Base-by-base conservation (phyloP, 2,888 invertebrate genomes). In the Nemotelus nigrinus region DNA sequence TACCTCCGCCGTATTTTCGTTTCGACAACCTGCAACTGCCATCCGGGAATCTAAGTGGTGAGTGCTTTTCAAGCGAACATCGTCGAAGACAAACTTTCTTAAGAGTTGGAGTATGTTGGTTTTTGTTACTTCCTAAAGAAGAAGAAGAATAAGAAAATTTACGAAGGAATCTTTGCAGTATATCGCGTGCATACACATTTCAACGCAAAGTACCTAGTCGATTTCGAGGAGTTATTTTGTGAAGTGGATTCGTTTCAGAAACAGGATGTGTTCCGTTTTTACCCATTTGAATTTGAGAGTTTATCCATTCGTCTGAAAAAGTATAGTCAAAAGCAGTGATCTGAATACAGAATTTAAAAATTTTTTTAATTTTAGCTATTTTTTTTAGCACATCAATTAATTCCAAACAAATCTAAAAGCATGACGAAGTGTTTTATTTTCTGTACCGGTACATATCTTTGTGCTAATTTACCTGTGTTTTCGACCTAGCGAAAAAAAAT, bases 71-170 rank as follows among this genome's bases (percentile, higher is more conserved):
- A 60, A 60, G 60, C 47, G 74, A 63, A 58, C 45, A 45, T 44
- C 71, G 44, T 47, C 63, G 75, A 71, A 78, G 78, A 78, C 76
- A 78, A 78, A 78, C 78, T 78, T 78, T 77, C 78, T 77, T 64
- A 58, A 41, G 64, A 71, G 64, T 75, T 65, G 41, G 67, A 65
- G 67, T 65, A 68, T 77, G 67, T 77, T 77, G 67, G 76, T 77
- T 77, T 76, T 77, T 68, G 57, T 67, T 77, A 77, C 55, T 76
- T 58, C 58, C 7, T 39, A 25, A 76, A n/a, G 44, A 48, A 7
- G 43, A 64, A 63, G 57, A 50, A 53, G 43, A 25, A 25, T 25
- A 25, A 25, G 25, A 25, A 25, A 25, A 25, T 25, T 25, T 25
- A 25, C 25, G 25, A 1, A 25, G 25, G 25, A 41, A 45, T 76